A percentile compares a stretch with the other conserved stretches of the same genome.
Conservation (phyloP, 2,113 vertebrate species). For the Mirza zaza region DNA sequence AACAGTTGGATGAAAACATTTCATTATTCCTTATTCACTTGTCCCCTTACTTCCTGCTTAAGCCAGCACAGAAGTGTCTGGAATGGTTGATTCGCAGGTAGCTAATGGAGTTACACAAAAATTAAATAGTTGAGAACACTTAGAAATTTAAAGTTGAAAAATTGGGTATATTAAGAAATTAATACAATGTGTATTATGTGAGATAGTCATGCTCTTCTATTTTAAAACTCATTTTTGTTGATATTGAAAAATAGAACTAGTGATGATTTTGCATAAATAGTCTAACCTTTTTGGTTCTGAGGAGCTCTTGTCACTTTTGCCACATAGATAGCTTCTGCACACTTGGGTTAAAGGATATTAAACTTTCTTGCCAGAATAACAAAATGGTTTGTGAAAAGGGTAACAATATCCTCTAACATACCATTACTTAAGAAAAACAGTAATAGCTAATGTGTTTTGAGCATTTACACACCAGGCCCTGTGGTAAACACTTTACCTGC, state of each 20-base stretch:
- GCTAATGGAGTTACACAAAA: background rate
- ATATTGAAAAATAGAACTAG: background rate
- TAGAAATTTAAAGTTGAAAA: background rate
- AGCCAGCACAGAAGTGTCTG: constrained; percentile 96
- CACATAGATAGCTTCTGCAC: background rate
- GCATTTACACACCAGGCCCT: background rate
- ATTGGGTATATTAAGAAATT: background rate
- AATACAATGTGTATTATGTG: background rate
- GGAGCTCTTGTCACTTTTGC: background rate
- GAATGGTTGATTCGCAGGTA: constrained; percentile 98
- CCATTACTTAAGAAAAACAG: background rate
- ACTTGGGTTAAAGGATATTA: background rate
- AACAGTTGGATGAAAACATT: constrained; percentile 90
- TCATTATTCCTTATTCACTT: constrained; percentile 92
- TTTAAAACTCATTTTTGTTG: background rate
- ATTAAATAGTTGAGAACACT: background rate
- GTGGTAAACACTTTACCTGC: background rate
- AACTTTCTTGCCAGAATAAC: background rate
- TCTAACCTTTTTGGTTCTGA: background rate
- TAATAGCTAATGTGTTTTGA: background rate
- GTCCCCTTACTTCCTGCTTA: constrained; percentile 96
- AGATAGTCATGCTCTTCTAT: background rate
- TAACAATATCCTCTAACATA: background rate
- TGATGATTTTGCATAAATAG: background rate
- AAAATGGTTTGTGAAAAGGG: background rate